phyloP scores from a whole-genome alignment of 1,140 invertebrate genomes.

The Lordiphosa collinella region DNA sequence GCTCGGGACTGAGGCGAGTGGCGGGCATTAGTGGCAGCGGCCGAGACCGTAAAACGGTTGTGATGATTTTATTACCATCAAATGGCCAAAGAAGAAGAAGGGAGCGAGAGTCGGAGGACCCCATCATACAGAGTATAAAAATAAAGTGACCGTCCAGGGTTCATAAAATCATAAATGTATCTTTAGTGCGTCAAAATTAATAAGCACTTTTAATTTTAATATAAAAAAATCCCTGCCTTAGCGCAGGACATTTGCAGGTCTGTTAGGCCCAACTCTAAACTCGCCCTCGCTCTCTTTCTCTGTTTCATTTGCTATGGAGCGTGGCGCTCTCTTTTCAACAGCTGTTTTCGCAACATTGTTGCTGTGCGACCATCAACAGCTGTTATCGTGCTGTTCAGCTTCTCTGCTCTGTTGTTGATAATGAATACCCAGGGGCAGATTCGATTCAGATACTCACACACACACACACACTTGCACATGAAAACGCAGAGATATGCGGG shows the following conservation, averaged over 20 bases:
- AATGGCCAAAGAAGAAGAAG: too few species aligned
- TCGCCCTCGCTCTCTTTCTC: slow-evolving; percentile 12
- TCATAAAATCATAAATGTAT: too few species aligned
- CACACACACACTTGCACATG: slow-evolving; percentile 1
- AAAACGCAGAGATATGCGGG: slow-evolving; percentile 33
- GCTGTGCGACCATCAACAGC: slow-evolving; percentile 50
- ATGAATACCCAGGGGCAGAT: slow-evolving; percentile 21
- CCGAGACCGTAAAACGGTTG: too few species aligned
- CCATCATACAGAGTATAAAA: too few species aligned
- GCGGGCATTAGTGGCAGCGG: too few species aligned
- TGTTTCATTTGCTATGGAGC: slow-evolving; percentile 25
- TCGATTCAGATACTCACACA: slow-evolving; percentile 16
- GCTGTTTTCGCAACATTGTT: slow-evolving; percentile 71
- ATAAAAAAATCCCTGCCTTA: too few species aligned
- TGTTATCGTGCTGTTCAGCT: slow-evolving; percentile 48
- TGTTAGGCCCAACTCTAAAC: background rate
- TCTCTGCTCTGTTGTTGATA: slow-evolving; percentile 46
- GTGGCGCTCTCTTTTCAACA: slow-evolving; percentile 41
- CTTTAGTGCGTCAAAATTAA: too few species aligned
- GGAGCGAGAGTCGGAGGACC: too few species aligned
- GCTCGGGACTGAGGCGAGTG: too few species aligned
- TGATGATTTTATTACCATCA: too few species aligned
- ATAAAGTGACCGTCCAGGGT: too few species aligned
- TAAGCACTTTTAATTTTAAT: too few species aligned
- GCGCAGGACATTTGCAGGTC: background rate